Evolutionary conservation across 2,888 invertebrate species (phyloP), one percentile per base, ranked within the genome.

Genomic region (Amorpha juglandis): DNA sequence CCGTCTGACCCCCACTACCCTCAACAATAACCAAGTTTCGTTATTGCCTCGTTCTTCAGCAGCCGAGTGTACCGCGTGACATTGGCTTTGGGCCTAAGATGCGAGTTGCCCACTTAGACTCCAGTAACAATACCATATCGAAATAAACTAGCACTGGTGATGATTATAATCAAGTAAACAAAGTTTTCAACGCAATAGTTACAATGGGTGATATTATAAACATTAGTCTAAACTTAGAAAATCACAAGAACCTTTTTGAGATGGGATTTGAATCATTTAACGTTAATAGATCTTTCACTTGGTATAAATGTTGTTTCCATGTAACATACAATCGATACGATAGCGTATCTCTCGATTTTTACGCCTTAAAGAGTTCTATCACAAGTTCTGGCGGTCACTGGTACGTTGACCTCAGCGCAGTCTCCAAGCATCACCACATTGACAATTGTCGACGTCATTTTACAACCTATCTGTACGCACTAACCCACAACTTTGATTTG

Each of bases 361-460:
- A 48, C 48, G 35, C 48, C 33, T 74, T 69, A 69, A n/a, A 80
- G 74, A 74, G 76, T 67, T 67, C 69, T 63, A 74, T 80, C 79
- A 78, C 70, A 73, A 77, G 79, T 77, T 77, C 78, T 76, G 77
- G 69, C 84, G 86, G 87, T 82, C 85, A 80, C 71, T 77, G 79
- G 90, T 84, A 78, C 89, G 75, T 90, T 90, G 90, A 90, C 89
- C 90, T 84, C 85, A 71, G 72, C 74, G 70, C 55, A 58, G 58
- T 65, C 47, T 78, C 74, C 73, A 72, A 71, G 71, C 75, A 80
- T 71, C 74, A 74, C 78, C 74, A 77, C 75, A 79, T 77, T 81
- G 84, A 80, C 83, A 80, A 81, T 77, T 45, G 76, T 74, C 74
- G 72, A 77, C 69, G 70, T 71, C 74, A 73, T 75, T 79, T 76